Evolutionary conservation across 2,888 invertebrate genomes (phyloP).

Genomic region (Pegoplata infirma): DNA sequence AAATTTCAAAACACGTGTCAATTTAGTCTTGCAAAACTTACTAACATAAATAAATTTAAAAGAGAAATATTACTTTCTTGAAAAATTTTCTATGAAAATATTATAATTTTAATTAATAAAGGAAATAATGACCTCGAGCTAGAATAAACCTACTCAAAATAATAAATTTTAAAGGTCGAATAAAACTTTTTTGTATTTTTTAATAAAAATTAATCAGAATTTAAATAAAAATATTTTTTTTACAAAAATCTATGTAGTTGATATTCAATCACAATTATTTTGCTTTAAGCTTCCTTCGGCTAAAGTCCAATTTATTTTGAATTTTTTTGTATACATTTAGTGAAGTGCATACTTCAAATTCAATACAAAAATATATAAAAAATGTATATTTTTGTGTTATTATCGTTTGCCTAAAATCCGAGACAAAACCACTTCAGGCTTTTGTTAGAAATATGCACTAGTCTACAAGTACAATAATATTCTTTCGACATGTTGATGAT

Average conservation of each 20-base stretch:
- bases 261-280: conserved; percentile 41
- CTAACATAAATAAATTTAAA: too few species aligned
- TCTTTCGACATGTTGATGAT: conserved; percentile 5
- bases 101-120: too few species aligned
- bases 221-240: too few species aligned
- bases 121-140: too few species aligned
- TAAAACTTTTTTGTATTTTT: too few species aligned
- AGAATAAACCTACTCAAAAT: too few species aligned
- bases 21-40: too few species aligned
- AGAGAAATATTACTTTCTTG: too few species aligned
- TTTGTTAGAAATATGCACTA: conserved; percentile 30
- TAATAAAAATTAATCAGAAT: too few species aligned
- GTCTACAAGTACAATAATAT: conserved; percentile 7
- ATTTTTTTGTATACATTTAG: conserved; percentile 19
- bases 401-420: conserved; percentile 58
- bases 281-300: conserved; percentile 35
- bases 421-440: conserved; percentile 60
- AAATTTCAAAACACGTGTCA: too few species aligned
- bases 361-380: conserved; percentile 34
- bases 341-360: conserved; percentile 45
- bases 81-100: too few species aligned
- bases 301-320: conserved; percentile 44
- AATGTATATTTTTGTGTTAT: conserved; percentile 40
- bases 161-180: too few species aligned
- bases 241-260: not conserved